These are phyloP conservation scores for Conomelus anceps DNA, from an alignment of 2,888 invertebrate genomes.

Conservation along the genomic window DNA sequence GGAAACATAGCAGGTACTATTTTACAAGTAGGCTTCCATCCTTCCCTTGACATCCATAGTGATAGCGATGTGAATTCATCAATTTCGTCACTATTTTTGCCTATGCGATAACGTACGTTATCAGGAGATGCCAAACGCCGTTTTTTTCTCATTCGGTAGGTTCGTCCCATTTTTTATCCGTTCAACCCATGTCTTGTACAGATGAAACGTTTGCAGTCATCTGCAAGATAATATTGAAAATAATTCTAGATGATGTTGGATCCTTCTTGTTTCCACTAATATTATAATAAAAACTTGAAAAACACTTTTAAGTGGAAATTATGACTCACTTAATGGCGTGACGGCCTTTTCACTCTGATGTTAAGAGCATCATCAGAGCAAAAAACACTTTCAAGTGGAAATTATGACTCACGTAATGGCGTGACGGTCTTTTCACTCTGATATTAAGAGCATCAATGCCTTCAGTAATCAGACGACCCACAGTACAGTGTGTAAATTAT, in stretches of 20 bases:
- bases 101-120: neutral
- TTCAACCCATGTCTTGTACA: neutral
- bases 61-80: neutral
- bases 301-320: no score
- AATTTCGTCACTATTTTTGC: neutral
- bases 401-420: no score
- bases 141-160: neutral
- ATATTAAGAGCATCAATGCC: no score
- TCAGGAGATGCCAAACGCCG: neutral
- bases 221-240: neutral
- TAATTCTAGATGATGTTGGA: neutral
- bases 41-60: neutral
- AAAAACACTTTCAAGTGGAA: no score
- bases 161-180: neutral
- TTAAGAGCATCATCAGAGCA: no score
- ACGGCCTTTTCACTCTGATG: no score
- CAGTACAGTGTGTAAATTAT: no score
- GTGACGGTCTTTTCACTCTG: no score
- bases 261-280: no score
- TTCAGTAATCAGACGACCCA: no score
- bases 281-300: no score
- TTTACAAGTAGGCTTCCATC: slow-evolving; percentile 4
- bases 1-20: neutral
- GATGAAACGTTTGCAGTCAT: neutral
- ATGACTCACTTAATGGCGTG: no score